These are phyloP conservation scores for Cherax quadricarinatus DNA, from an alignment of 1,140 invertebrate genomes.

Conservation along the genomic window DNA sequence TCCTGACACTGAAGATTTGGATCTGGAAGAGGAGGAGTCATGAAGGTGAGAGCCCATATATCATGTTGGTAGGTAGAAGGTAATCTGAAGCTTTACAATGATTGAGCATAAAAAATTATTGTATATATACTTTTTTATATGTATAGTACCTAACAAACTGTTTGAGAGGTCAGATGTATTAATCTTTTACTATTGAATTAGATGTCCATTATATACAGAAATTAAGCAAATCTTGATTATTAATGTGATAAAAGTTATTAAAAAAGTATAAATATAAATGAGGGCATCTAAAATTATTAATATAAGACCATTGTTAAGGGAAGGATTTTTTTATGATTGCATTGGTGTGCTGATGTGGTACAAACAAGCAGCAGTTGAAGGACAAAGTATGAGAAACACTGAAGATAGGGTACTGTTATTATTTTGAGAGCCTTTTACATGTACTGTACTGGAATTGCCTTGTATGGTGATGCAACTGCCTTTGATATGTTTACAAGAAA, in stretches of 20 bases:
- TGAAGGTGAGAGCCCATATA: neutral
- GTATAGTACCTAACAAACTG: neutral
- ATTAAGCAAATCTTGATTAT: neutral
- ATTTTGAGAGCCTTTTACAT: neutral
- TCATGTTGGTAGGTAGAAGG: neutral
- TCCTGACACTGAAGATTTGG: slow-evolving; percentile 21
- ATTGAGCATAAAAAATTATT: neutral
- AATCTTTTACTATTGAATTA: neutral
- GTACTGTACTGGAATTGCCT: slow-evolving; percentile 1
- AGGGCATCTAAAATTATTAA: neutral
- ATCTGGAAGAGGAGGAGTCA: neutral
- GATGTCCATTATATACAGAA: neutral
- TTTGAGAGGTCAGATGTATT: neutral
- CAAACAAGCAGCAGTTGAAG: neutral
- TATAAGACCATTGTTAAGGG: neutral
- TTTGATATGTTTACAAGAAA: slow-evolving; percentile 7
- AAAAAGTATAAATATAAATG: neutral
- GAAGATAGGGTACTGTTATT: neutral
- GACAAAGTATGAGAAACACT: neutral
- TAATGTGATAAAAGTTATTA: neutral
- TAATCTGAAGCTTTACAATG: neutral
- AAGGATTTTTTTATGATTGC: neutral
- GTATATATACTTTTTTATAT: neutral
- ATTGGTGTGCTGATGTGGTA: neutral
- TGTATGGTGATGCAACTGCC: slow-evolving; percentile 7